These are phyloP conservation scores for Pseudorhombus dupliciocellatus DNA, from an alignment of 2,113 vertebrate genomes.

Conservation along the genomic window DNA sequence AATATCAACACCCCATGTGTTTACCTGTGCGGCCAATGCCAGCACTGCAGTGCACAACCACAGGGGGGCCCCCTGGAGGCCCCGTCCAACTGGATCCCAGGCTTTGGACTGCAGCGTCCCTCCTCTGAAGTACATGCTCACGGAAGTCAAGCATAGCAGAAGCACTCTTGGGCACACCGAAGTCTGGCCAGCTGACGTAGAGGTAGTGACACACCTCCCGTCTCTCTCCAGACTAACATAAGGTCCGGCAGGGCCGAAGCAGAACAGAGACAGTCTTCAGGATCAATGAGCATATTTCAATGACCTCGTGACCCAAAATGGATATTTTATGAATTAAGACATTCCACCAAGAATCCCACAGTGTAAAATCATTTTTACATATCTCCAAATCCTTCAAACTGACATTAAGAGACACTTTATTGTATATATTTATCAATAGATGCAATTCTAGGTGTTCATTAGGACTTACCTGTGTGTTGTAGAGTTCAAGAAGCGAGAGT, in stretches of 20 bases:
- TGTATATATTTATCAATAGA: no score
- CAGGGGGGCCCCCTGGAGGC: constrained; percentile 78
- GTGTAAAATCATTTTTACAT: background rate
- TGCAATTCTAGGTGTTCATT: background rate
- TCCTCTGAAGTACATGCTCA: constrained; percentile 78
- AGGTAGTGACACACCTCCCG: constrained; percentile 83
- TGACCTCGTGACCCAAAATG: background rate
- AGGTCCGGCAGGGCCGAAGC: background rate
- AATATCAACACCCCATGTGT: background rate
- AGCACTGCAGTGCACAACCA: constrained; percentile 85
- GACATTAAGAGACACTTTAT: background rate
- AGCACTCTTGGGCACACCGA: constrained; percentile 84
- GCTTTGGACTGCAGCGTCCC: constrained; percentile 70
- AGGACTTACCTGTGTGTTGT: constrained; percentile 77
- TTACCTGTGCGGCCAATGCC: constrained; percentile 85
- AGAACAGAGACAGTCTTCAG: background rate
- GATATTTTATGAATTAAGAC: background rate
- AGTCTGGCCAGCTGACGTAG: constrained; percentile 86
- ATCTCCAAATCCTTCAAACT: background rate
- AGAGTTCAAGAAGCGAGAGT: constrained; percentile 81
- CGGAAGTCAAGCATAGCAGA: constrained; percentile 85
- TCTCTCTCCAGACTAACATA: constrained; percentile 78
- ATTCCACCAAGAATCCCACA: background rate
- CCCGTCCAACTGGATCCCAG: constrained; percentile 79
- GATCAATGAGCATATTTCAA: background rate